Conservation (phyloP, 2,113 vertebrate genomes). For the Ranitomeya variabilis region DNA sequence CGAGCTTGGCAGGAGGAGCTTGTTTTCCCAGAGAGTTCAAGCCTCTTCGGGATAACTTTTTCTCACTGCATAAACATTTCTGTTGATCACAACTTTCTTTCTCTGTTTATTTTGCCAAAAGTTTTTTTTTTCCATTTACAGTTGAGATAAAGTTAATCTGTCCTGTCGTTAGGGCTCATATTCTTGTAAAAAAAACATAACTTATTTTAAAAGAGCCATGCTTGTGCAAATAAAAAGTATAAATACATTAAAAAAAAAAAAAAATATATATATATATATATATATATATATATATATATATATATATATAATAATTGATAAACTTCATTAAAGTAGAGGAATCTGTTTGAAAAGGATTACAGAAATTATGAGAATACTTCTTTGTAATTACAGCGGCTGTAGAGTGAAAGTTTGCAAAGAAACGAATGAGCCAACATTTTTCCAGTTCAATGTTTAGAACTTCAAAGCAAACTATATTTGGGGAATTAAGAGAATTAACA, state of each 20-base stretch:
- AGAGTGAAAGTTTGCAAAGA: no score
- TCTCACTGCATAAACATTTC: constrained; percentile 39
- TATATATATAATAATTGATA: no score
- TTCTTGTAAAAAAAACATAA: not conserved
- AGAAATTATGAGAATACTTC: no score
- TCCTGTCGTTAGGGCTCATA: not conserved
- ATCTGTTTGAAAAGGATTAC: no score
- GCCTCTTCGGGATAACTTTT: constrained; percentile 28
- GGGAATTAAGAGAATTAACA: constrained; percentile 1
- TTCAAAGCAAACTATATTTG: not conserved
- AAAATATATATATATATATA: no score
- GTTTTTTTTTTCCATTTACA: not conserved
- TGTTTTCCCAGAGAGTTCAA: constrained; percentile 49
- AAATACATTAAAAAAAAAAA: not conserved
- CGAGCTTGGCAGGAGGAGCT: not conserved
- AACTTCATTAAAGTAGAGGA: no score
- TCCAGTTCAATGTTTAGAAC: not conserved
- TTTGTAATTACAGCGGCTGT: no score
- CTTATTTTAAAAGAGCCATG: not conserved
- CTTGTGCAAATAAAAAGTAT: not conserved
- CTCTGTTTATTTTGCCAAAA: constrained; percentile 1
- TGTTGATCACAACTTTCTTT: constrained; percentile 6
- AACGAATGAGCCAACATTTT: not conserved
- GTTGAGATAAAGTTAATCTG: not conserved
- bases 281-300: no score